A percentile compares a stretch with the other conserved stretches of the same genome.
Evolutionary conservation across 2,113 vertebrate species (phyloP).

Genomic region (Gallinago paraguaiae): DNA sequence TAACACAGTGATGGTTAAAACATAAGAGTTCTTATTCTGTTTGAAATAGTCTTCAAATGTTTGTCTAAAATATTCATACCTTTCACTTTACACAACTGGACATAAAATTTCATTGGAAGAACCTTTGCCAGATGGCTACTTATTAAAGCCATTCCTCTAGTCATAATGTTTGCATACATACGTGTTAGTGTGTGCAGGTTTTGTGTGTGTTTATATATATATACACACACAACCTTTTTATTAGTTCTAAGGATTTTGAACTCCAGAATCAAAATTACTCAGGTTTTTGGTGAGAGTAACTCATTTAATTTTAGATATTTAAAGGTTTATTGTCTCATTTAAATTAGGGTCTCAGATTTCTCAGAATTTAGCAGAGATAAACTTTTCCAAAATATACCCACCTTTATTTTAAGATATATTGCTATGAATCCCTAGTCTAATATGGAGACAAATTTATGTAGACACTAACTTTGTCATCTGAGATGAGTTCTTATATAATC

Average conservation of each 20-base stretch:
- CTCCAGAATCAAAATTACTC: background rate
- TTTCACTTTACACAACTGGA: background rate
- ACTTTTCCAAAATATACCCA: accelerated
- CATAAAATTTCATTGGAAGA: background rate
- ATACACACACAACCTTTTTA: accelerated
- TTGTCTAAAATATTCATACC: conserved; percentile 17
- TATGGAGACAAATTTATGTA: background rate
- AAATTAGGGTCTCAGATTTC: background rate
- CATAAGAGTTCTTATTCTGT: background rate
- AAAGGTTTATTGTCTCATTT: background rate
- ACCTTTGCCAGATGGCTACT: background rate
- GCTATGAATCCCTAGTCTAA: background rate
- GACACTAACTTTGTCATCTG: background rate
- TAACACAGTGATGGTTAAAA: background rate
- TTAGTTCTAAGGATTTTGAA: background rate
- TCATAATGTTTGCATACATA: background rate
- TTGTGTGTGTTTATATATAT: accelerated
- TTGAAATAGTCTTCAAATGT: conserved; percentile 32
- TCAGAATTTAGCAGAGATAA: background rate
- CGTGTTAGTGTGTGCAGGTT: background rate
- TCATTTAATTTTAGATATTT: background rate
- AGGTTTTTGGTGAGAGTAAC: accelerated
- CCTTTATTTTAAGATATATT: background rate
- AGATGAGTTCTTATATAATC: background rate
- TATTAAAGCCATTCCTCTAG: background rate